Percentiles rank a stretch among this genome's conserved stretches.
These are phyloP conservation scores for Zygogramma bicolorata DNA, from an alignment of 2,888 invertebrate genomes.

Conservation along the genomic window DNA sequence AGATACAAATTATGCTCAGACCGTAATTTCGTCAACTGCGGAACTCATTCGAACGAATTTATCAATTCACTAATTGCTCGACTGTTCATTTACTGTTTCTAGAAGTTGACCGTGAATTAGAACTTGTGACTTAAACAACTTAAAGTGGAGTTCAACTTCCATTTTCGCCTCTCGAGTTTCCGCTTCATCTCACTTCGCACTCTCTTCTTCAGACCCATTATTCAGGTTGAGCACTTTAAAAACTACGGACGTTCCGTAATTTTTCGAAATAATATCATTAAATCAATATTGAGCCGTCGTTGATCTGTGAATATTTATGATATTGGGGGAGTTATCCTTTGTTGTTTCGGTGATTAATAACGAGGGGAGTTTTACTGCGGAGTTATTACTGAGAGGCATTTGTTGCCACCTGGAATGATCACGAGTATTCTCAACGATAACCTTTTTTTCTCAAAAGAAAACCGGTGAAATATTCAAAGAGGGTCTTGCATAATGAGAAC, in stretches of 20 bases:
- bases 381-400: not conserved
- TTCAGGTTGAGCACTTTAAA: slow-evolving; percentile 44
- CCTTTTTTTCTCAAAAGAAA: too few species aligned
- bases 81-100: slow-evolving; percentile 54
- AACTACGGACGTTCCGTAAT: slow-evolving; percentile 40
- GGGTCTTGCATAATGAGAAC: too few species aligned
- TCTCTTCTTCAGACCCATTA: slow-evolving; percentile 45
- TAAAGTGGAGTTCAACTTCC: slow-evolving; percentile 47
- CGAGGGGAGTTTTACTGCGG: not conserved
- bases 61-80: slow-evolving; percentile 57
- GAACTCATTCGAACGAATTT: slow-evolving; percentile 37
- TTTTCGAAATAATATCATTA: slow-evolving; percentile 50
- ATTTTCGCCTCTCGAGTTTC: slow-evolving; percentile 45
- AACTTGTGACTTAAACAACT: slow-evolving; percentile 57
- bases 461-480: too few species aligned
- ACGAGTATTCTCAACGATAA: too few species aligned
- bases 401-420: too few species aligned
- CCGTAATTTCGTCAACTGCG: slow-evolving; percentile 34
- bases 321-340: not conserved
- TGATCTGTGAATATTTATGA: slow-evolving; percentile 28
- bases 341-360: not conserved
- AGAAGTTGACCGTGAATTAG: slow-evolving; percentile 58
- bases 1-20: slow-evolving; percentile 36
- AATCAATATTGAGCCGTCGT: slow-evolving; percentile 42
- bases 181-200: slow-evolving; percentile 44